Conservation (phyloP, 2,113 vertebrate species). For the Erinaceus europaeus region DNA sequence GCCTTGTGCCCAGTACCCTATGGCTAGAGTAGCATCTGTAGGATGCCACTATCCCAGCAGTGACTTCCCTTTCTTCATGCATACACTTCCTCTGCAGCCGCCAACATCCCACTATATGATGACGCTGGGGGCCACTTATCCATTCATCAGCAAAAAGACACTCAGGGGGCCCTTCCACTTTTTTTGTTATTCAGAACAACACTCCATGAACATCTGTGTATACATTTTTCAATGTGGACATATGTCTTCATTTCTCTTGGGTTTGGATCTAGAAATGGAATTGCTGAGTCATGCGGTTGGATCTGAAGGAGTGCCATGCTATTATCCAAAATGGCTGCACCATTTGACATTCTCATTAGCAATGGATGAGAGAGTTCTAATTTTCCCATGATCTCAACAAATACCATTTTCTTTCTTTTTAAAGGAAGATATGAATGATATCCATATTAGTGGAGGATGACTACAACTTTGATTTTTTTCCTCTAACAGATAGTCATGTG, state of each 20-base stretch:
- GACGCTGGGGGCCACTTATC: too few species aligned
- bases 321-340: too few species aligned
- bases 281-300: background rate
- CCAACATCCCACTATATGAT: background rate
- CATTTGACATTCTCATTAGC: background rate
- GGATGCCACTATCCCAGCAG: background rate
- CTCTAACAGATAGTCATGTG: background rate
- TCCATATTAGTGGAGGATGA: too few species aligned
- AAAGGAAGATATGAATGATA: too few species aligned
- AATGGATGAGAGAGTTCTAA: background rate
- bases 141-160: background rate
- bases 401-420: background rate
- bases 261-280: background rate
- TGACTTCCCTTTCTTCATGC: fast-evolving
- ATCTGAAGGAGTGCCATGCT: background rate
- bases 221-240: background rate
- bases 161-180: background rate
- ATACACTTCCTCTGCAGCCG: background rate
- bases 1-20: fast-evolving
- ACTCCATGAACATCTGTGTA: background rate
- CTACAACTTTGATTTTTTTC: background rate
- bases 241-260: background rate
- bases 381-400: background rate
- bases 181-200: background rate
- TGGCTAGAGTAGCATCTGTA: fast-evolving